phyloP scores from a whole-genome alignment of 2,797 vertebrate genomes.

The Valencia hispanica region DNA sequence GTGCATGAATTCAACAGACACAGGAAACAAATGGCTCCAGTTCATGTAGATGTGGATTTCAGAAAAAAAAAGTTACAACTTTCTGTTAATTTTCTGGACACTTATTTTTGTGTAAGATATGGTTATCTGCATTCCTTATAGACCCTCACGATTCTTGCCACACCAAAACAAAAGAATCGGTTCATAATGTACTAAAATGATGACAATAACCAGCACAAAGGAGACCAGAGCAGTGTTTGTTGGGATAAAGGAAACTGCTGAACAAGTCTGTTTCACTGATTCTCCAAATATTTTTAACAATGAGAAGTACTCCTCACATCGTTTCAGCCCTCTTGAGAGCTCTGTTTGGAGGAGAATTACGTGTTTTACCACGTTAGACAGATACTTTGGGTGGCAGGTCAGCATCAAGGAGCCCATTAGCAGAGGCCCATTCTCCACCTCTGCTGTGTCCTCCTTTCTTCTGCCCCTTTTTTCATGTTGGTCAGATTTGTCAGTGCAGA shows the following conservation, averaged over 20 bases:
- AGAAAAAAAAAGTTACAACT: neutral
- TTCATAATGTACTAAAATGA: neutral
- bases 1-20: neutral
- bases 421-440: constrained; percentile 77
- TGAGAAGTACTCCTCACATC: constrained; percentile 3
- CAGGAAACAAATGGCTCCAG: neutral
- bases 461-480: constrained; percentile 31
- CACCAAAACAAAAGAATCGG: neutral
- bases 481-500: constrained; percentile 42
- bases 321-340: constrained; percentile 11
- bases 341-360: constrained; percentile 23
- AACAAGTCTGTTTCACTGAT: constrained; percentile 5
- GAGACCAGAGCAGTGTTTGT: neutral
- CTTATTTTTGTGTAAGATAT: neutral
- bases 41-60: neutral
- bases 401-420: constrained; percentile 88
- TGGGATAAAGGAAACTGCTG: too few relatives aligned
- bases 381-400: constrained; percentile 70
- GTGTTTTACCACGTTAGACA: constrained; percentile 22
- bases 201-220: neutral
- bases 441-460: constrained; percentile 46
- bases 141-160: neutral
- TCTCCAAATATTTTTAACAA: constrained; percentile 10
- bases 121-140: neutral
- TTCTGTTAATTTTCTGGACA: neutral